phyloP scores from a whole-genome alignment of 2,113 vertebrate species.

The Arothron firmamentum region DNA sequence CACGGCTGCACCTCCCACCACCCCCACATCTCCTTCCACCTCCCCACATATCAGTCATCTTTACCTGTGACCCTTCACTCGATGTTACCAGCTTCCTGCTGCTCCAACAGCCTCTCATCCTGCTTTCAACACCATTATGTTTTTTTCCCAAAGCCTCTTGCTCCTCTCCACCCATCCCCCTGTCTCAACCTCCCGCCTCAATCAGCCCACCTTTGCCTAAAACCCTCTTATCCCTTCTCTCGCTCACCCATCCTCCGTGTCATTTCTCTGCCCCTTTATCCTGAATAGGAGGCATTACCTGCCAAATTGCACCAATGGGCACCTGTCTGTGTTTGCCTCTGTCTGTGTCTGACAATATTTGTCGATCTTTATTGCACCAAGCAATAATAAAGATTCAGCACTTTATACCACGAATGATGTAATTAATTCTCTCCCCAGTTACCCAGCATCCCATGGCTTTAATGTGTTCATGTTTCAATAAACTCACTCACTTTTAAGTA shows the following conservation, averaged over 20 bases:
- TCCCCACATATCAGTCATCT: constrained; percentile 54
- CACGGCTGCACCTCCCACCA: constrained; percentile 39
- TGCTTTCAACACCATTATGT: constrained; percentile 55
- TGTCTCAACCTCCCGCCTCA: constrained; percentile 49
- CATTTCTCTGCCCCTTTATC: constrained; percentile 43
- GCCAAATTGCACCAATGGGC: constrained; percentile 54
- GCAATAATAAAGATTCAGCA: not conserved
- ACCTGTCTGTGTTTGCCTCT: constrained; percentile 32
- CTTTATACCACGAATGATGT: not conserved
- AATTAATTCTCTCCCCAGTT: not conserved
- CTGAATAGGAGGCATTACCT: constrained; percentile 48
- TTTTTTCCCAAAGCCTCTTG: constrained; percentile 25
- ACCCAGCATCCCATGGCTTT: not conserved
- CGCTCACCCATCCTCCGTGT: constrained; percentile 45
- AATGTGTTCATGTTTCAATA: not conserved
- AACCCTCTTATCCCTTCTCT: constrained; percentile 51
- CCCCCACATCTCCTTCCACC: constrained; percentile 51
- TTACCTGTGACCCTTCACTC: constrained; percentile 59
- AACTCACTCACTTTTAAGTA: not conserved
- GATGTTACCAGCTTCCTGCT: constrained; percentile 32
- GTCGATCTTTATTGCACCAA: not conserved
- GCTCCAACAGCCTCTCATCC: constrained; percentile 65
- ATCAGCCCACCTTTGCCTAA: constrained; percentile 53
- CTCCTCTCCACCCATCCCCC: constrained; percentile 32
- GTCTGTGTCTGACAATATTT: constrained; percentile 6